Percentiles rank a stretch among this genome's conserved stretches.
Evolutionary conservation across 2,888 invertebrate genomes (phyloP).

Genomic region (Acanthococcus lagerstroemiae): DNA sequence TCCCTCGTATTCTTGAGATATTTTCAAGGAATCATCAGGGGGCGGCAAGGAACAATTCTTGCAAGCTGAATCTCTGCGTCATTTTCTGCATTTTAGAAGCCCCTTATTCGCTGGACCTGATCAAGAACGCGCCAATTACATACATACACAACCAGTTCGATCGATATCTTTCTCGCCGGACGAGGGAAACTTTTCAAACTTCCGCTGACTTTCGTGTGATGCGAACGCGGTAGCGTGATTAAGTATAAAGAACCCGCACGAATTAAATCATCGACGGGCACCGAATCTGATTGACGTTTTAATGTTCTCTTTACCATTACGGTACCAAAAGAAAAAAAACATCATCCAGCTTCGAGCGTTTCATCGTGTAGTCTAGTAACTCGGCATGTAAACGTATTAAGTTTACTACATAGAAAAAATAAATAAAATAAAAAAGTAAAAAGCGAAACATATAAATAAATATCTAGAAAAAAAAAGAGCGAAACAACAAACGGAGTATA

Average conservation of each 20-base stretch:
- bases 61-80: too few species aligned
- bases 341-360: constrained; percentile 6
- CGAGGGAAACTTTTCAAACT: background rate
- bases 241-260: constrained; percentile 7
- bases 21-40: too few species aligned
- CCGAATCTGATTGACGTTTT: constrained; percentile 6
- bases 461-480: constrained; percentile 11
- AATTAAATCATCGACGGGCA: constrained; percentile 13
- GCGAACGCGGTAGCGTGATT: constrained; percentile 11
- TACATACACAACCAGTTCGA: too few species aligned
- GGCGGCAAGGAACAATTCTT: too few species aligned
- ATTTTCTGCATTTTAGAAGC: too few species aligned
- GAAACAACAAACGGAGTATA: constrained; percentile 4
- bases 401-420: background rate
- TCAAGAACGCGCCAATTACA: too few species aligned
- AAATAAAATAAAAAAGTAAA: background rate
- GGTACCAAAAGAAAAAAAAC: background rate
- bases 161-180: too few species aligned
- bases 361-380: constrained; percentile 10
- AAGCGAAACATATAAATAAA: constrained; percentile 17
- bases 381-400: background rate
- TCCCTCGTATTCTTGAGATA: too few species aligned
- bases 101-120: too few species aligned
- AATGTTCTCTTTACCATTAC: constrained; percentile 6
- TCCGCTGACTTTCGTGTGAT: background rate